Base-by-base conservation (phyloP, 2,888 invertebrate genomes). In the Graphium colonna region DNA sequence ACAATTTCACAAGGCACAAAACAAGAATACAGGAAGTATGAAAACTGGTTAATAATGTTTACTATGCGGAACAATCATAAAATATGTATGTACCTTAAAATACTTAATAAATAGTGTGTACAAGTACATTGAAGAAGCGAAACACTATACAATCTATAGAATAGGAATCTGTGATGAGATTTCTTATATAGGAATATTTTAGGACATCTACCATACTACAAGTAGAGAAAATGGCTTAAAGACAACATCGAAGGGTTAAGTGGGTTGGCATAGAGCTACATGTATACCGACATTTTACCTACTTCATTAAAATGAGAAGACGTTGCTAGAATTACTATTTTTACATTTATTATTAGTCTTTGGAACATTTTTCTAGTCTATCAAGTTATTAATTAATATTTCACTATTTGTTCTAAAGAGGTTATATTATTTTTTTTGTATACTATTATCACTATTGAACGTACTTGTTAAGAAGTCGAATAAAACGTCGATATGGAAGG, bases 1-100 rank as follows among this genome's bases (percentile, higher is more conserved):
- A 55, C 54, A 54, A 54, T 58, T 68, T 70, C 61, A 77, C 75
- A 88, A 87, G 87, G 87, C 87, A 88, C 87, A 79, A 86, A 79
- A 79, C 66, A 86, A 85, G 67, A 75, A 61, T 67, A 67, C 61
- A 69, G 69, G 67, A 66, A 60, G 66, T 40, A 54, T 21, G 53
- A 54, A 67, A 64, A 61, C 58, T 65, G 61, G 59, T 54, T 61
- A 48, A 58, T 55, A 21, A 55, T 57, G 62, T 59, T 58, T 60
- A 48, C 46, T 57, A 58, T 55, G 41, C 13, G 51, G 58, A 60
- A 58, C 55, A 50, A 55, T 42, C 3, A 26, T 52, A 48, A 52
- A 49, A 43, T 43, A 33, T 51, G 48, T 55, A 49, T 49, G 18
- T 52, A 58, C 54, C 36, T 36, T 36, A 10, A 3, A 12, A 62